phyloP scores from a whole-genome alignment of 2,888 invertebrate genomes.

The Chrysolina americana region DNA sequence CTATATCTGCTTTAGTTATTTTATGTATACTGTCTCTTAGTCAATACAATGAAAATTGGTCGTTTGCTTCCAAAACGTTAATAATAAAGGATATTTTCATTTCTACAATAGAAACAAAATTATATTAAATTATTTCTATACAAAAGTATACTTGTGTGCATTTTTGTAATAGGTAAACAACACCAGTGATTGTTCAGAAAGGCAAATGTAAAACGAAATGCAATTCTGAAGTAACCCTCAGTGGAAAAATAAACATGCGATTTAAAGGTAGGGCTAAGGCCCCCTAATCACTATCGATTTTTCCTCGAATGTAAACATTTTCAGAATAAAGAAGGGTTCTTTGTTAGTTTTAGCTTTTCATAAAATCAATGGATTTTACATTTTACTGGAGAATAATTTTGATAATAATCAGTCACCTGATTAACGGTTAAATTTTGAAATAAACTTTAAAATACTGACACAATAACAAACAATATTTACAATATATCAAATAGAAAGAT shows the following conservation, averaged over 20 bases:
- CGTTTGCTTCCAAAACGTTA: too few species aligned
- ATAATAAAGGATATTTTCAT: too few species aligned
- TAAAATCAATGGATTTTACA: background rate
- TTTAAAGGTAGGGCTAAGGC: slow-evolving; percentile 48
- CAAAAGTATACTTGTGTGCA: background rate
- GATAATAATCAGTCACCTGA: background rate
- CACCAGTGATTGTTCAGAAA: background rate
- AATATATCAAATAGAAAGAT: too few species aligned
- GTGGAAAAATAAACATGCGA: slow-evolving; percentile 43
- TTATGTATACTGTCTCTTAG: too few species aligned
- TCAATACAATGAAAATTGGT: too few species aligned
- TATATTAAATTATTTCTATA: too few species aligned
- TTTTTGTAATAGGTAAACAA: background rate
- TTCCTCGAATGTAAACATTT: slow-evolving; percentile 21
- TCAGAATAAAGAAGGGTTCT: slow-evolving; percentile 14
- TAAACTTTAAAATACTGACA: background rate
- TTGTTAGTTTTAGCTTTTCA: background rate
- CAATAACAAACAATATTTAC: background rate
- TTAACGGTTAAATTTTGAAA: slow-evolving; percentile 1
- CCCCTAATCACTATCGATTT: slow-evolving; percentile 42
- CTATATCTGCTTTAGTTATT: too few species aligned
- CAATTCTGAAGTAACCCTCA: background rate
- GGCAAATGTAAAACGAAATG: background rate
- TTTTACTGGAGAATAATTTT: background rate
- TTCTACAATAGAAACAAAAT: too few species aligned